These are phyloP conservation scores for Dryocosmus kuriphilus DNA, from an alignment of 2,888 invertebrate species.

Conservation along the genomic window DNA sequence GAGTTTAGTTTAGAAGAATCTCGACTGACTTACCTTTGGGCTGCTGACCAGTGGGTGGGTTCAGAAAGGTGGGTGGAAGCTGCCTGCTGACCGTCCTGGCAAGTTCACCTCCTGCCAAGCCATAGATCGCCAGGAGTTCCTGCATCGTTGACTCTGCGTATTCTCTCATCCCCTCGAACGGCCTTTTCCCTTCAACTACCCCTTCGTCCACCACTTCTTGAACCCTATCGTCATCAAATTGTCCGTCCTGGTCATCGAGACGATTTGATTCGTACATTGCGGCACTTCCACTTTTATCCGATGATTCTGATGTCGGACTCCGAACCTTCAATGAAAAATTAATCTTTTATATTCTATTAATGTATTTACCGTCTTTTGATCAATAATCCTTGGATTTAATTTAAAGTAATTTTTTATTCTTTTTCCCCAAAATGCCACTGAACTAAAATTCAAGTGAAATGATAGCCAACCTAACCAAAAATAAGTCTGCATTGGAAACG, in stretches of 20 bases:
- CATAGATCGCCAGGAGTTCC: conserved; percentile 80
- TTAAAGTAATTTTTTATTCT: too few relatives aligned
- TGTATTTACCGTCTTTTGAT: too few relatives aligned
- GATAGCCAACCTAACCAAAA: too few relatives aligned
- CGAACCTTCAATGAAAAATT: conserved; percentile 61
- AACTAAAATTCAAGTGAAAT: too few relatives aligned
- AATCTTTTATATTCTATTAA: too few relatives aligned
- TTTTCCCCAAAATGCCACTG: too few relatives aligned
- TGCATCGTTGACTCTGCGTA: conserved; percentile 80
- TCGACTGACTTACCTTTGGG: conserved; percentile 64
- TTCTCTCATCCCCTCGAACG: conserved; percentile 77
- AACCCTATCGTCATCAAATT: conserved; percentile 63
- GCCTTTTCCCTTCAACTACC: conserved; percentile 67
- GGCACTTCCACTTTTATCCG: conserved; percentile 72
- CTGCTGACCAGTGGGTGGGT: conserved; percentile 70
- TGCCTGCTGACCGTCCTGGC: conserved; percentile 76
- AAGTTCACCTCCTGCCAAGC: conserved; percentile 77
- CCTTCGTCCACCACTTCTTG: conserved; percentile 67
- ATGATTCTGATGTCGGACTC: conserved; percentile 75
- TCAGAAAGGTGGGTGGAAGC: conserved; percentile 75
- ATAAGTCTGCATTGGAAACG: too few relatives aligned
- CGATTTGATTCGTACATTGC: conserved; percentile 66
- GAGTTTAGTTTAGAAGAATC: conserved; percentile 28
- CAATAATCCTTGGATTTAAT: too few relatives aligned
- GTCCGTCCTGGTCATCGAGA: conserved; percentile 67